Evolutionary conservation across 30 jellyfish, hydroid and myxozoan species (phyloP).

Genomic region (Sanderia malayensis): DNA sequence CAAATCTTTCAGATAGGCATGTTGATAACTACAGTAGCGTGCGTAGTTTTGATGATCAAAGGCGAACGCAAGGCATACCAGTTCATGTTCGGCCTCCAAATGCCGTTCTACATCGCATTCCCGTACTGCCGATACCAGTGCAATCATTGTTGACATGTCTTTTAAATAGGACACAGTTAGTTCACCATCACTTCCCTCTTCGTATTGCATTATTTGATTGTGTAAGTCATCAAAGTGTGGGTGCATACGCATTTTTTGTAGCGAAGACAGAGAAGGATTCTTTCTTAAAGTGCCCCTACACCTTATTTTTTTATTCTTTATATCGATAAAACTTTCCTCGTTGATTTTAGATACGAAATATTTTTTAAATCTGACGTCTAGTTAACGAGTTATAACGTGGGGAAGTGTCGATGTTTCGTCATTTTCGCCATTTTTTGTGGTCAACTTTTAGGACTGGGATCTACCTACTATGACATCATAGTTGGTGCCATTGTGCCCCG

Average conservation of each 20-base stretch:
- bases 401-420: too few species aligned
- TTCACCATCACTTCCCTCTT: neutral
- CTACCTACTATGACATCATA: too few species aligned
- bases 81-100: constrained; percentile 19
- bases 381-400: too few species aligned
- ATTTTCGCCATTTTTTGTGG: too few species aligned
- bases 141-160: constrained; percentile 7
- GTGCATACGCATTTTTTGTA: neutral
- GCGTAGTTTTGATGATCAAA: constrained; percentile 23
- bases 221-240: neutral
- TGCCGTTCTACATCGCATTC: constrained; percentile 22
- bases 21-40: constrained; percentile 12
- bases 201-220: neutral
- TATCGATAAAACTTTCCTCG: too few species aligned
- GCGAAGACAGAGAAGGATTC: neutral
- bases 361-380: too few species aligned
- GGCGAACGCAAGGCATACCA: constrained; percentile 24
- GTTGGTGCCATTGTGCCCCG: too few species aligned
- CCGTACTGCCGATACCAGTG: constrained; percentile 24
- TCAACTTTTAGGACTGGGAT: too few species aligned
- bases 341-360: too few species aligned
- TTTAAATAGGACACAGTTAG: neutral
- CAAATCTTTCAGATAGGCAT: constrained; percentile 17
- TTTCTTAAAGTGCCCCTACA: too few species aligned
- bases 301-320: too few species aligned